These are phyloP conservation scores for Aplodontia rufa DNA, from an alignment of 2,113 vertebrate genomes.

Conservation along the genomic window DNA sequence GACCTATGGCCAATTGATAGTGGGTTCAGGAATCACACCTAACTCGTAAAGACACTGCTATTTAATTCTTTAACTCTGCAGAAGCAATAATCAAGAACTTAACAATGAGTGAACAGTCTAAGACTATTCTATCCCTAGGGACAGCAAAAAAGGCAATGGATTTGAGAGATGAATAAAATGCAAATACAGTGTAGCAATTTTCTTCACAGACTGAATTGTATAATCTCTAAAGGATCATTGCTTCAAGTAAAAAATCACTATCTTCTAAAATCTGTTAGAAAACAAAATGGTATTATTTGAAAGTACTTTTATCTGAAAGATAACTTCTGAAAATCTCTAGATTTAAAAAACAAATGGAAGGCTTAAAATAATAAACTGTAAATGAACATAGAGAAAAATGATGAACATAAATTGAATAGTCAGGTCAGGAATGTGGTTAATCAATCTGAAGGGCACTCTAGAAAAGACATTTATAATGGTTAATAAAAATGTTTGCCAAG, in stretches of 20 bases:
- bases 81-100: background rate
- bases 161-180: conserved; percentile 10
- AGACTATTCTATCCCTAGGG: background rate
- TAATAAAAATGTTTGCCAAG: conserved; percentile 40
- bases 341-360: conserved; percentile 31
- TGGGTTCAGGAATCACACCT: background rate
- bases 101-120: background rate
- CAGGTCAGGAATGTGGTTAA: conserved; percentile 35
- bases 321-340: conserved; percentile 54
- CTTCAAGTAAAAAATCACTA: conserved; percentile 37
- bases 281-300: conserved; percentile 39
- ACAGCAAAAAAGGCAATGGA: background rate
- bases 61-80: background rate
- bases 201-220: background rate
- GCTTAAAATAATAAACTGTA: conserved; percentile 35
- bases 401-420: conserved; percentile 32
- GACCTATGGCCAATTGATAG: background rate
- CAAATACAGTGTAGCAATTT: conserved; percentile 32
- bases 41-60: background rate
- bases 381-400: background rate
- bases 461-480: conserved; percentile 33
- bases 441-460: background rate
- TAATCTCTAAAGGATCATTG: background rate
- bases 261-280: conserved; percentile 19
- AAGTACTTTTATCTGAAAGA: conserved; percentile 35